Evolutionary conservation across 2,888 invertebrate species (phyloP), one percentile per base, ranked within the genome.

Genomic region (Teinopalpus imperialis): DNA sequence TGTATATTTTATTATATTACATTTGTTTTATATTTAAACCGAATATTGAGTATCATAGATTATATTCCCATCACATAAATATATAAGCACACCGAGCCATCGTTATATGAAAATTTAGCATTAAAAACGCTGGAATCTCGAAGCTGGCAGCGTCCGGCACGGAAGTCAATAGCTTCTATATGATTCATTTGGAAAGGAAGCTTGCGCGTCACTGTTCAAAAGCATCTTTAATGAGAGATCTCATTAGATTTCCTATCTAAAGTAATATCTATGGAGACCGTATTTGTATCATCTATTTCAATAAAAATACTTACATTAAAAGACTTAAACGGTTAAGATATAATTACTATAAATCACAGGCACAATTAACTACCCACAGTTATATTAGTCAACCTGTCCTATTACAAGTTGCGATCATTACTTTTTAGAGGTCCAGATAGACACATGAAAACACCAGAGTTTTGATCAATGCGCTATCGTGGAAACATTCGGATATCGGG

Each of bases 81-180:
- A 43, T 32, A 59, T 61, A 69, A 67, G 61, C 66, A 65, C 63
- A 66, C 62, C 64, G 55, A 69, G 66, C 66, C 63, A 74, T 82
- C 80, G 79, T 81, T 80, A 81, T 73, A 55, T 52, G 58, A 66
- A 64, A 76, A 70, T 74, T 70, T 75, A 74, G 79, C 81, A 77
- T 72, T 73, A 70, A 71, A 76, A 80, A 66, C 66, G 72, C 55
- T 54, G 46, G 52, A 56, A 63, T 65, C 71, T 71, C 57, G 55
- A 61, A 69, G 73, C 65, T 59, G 57, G 61, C 52, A 47, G 63
- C 66, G 63, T 62, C 67, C 67, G 63, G 65, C 56, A 55, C 70
- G 76, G 81, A 76, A 78, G 69, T 69, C 62, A 53, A 55, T 61
- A 60, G 61, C 68, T 64, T 69, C 66, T 63, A 66, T 62, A 66